These are phyloP conservation scores for Macrophya alboannulata DNA, from an alignment of 2,888 invertebrate species.

Conservation along the genomic window DNA sequence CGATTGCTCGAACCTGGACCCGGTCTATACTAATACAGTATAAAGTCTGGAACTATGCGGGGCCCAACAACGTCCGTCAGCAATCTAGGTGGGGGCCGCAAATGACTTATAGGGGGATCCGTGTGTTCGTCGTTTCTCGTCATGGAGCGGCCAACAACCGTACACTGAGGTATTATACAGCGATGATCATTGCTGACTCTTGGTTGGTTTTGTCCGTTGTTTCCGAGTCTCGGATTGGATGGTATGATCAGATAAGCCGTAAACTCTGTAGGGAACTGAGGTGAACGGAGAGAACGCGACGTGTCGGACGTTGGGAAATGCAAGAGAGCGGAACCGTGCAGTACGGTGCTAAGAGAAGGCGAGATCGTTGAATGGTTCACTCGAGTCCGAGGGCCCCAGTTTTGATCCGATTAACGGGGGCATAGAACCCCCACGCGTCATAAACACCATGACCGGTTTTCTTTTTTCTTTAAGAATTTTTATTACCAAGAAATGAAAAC, in stretches of 20 bases:
- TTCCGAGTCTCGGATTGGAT: constrained; percentile 14
- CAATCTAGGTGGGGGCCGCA: constrained; percentile 23
- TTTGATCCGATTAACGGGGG: constrained; percentile 10
- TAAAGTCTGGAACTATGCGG: constrained; percentile 37
- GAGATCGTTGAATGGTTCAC: constrained; percentile 40
- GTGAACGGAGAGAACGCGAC: constrained; percentile 9
- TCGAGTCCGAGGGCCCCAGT: background rate
- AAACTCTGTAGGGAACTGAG: background rate
- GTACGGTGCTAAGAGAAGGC: constrained; percentile 35
- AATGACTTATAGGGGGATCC: constrained; percentile 45
- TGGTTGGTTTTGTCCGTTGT: constrained; percentile 34
- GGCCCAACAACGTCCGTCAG: constrained; percentile 19
- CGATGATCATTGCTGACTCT: background rate
- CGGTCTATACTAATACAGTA: constrained; percentile 39
- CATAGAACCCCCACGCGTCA: background rate
- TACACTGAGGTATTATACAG: background rate
- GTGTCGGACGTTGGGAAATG: constrained; percentile 41
- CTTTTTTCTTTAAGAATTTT: background rate
- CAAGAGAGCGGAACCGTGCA: constrained; percentile 47
- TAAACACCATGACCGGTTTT: background rate
- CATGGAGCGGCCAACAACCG: constrained; percentile 43
- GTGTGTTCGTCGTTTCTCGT: constrained; percentile 44
- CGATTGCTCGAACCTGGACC: constrained; percentile 45
- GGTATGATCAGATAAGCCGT: constrained; percentile 11
- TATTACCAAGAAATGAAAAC: background rate